Percentiles rank a stretch among this genome's conserved stretches.
Conservation (phyloP, 2,113 vertebrate genomes). For the Orthonyx spaldingii region DNA sequence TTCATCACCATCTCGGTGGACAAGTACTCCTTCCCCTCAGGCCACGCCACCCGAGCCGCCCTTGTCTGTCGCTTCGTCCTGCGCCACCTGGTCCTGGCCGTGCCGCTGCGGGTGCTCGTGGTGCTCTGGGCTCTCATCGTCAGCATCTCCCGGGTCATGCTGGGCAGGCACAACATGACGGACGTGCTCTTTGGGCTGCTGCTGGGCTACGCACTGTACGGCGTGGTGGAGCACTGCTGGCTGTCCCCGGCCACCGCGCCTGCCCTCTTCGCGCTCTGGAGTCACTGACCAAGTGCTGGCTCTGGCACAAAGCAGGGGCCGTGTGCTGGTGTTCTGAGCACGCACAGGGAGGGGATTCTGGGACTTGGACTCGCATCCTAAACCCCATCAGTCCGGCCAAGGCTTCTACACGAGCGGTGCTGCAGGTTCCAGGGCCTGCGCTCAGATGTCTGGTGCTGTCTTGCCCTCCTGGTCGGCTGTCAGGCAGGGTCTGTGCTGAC, state of each 20-base stretch:
- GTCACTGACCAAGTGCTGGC: background rate
- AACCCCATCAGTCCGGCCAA: background rate
- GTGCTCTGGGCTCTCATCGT: conserved; percentile 87
- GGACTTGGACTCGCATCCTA: background rate
- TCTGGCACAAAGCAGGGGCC: background rate
- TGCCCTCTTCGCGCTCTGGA: conserved; percentile 77
- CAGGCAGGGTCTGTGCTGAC: background rate
- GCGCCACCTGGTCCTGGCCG: conserved; percentile 90
- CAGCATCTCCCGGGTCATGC: conserved; percentile 89
- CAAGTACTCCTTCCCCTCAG: conserved; percentile 94
- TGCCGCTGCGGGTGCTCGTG: conserved; percentile 87
- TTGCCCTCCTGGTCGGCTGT: background rate
- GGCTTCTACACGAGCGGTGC: background rate
- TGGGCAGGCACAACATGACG: conserved; percentile 94
- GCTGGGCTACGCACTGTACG: conserved; percentile 91
- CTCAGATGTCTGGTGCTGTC: background rate
- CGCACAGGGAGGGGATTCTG: background rate
- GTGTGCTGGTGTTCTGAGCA: background rate
- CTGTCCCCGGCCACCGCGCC: conserved; percentile 83
- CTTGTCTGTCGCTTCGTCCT: conserved; percentile 89
- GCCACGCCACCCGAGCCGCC: conserved; percentile 91
- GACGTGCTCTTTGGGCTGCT: conserved; percentile 91
- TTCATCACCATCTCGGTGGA: conserved; percentile 94
- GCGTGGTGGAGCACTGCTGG: conserved; percentile 90
- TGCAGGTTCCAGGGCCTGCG: background rate